Conservation (phyloP, 2,113 vertebrate genomes). For the Sarotherodon lohbergeri region DNA sequence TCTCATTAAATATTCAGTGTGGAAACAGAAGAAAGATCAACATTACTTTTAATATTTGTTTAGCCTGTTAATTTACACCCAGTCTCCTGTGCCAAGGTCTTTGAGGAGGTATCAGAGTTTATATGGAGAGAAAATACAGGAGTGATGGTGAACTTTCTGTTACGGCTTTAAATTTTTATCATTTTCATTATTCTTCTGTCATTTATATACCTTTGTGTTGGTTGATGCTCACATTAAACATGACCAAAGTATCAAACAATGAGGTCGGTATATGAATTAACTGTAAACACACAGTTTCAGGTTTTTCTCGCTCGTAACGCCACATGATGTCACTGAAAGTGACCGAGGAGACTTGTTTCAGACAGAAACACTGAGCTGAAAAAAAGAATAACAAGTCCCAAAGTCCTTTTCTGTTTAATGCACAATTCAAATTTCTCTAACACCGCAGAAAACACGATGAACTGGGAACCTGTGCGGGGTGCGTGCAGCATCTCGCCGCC, state of each 20-base stretch:
- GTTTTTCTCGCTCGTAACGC: background rate
- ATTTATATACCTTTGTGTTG: accelerated
- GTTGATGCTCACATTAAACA: background rate
- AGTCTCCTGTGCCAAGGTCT: background rate
- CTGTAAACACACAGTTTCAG: background rate
- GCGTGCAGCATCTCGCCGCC: background rate
- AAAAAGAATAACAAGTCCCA: background rate
- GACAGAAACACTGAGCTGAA: background rate
- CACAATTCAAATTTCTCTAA: background rate
- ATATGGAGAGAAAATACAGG: background rate
- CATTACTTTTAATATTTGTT: constrained; percentile 23
- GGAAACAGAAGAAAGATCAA: constrained; percentile 16
- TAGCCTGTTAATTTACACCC: background rate
- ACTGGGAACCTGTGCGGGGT: background rate
- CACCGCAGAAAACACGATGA: background rate
- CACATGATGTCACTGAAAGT: background rate
- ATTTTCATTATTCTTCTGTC: background rate
- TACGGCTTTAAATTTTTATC: background rate
- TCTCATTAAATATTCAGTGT: constrained; percentile 44
- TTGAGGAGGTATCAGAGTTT: background rate
- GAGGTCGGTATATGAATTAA: background rate
- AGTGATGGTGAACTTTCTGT: background rate
- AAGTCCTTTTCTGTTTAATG: background rate
- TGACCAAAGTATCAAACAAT: background rate
- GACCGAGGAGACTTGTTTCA: background rate